Conservation (phyloP, 2,113 vertebrate genomes). For the Dissostichus mawsoni region DNA sequence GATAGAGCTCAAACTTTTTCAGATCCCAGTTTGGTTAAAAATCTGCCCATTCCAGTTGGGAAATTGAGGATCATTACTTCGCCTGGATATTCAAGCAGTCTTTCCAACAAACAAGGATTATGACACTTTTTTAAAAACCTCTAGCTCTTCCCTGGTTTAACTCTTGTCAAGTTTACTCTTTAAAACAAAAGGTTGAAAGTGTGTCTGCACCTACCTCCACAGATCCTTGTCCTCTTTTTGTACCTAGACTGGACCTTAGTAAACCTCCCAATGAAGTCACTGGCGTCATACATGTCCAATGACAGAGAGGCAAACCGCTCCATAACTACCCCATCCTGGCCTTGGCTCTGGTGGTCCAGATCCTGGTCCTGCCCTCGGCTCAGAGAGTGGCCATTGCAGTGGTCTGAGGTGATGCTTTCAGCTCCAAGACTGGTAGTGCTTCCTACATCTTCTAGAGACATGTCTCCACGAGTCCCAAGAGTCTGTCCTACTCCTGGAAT, state of each 20-base stretch:
- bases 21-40: slow-evolving; percentile 35
- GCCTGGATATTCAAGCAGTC: slow-evolving; percentile 15
- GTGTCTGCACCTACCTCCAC: slow-evolving; percentile 87
- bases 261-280: slow-evolving; percentile 88
- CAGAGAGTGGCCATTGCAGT: slow-evolving; percentile 23
- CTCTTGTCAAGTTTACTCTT: background rate
- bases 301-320: slow-evolving; percentile 86
- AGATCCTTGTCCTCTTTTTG: slow-evolving; percentile 89
- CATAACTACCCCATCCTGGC: slow-evolving; percentile 77
- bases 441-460: slow-evolving; percentile 79
- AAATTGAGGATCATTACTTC: slow-evolving; percentile 21
- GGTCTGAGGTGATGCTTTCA: slow-evolving; percentile 38
- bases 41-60: slow-evolving; percentile 29
- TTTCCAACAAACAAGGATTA: slow-evolving; percentile 2
- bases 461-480: slow-evolving; percentile 51
- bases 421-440: slow-evolving; percentile 51
- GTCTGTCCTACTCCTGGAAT: slow-evolving; percentile 10
- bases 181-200: background rate
- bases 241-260: slow-evolving; percentile 88
- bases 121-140: background rate
- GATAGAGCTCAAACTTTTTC: slow-evolving; percentile 9
- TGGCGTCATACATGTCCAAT: slow-evolving; percentile 87
- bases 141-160: background rate
- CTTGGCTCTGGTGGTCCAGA: slow-evolving; percentile 16
- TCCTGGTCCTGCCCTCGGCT: slow-evolving; percentile 42